phyloP scores from a whole-genome alignment of 1,140 invertebrate genomes.

The Chrysomallon squamiferum region DNA sequence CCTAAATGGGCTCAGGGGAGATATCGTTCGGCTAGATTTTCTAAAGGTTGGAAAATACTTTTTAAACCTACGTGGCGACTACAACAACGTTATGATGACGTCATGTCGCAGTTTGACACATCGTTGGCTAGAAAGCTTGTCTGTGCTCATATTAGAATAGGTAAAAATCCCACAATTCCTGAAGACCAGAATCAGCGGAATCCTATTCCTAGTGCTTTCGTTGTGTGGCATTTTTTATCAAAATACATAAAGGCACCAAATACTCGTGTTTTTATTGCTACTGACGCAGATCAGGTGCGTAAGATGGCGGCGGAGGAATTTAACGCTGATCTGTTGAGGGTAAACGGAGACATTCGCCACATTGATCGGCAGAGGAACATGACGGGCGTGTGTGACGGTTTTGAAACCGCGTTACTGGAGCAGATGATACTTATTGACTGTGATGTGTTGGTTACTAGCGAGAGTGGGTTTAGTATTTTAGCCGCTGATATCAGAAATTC shows the following conservation, averaged over 20 bases:
- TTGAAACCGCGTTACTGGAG: conserved; percentile 27
- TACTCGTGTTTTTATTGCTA: conserved; percentile 27
- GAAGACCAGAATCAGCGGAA: conserved; percentile 7
- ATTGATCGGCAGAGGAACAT: conserved; percentile 19
- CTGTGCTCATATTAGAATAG: conserved; percentile 35
- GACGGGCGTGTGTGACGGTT: conserved; percentile 16
- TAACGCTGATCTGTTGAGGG: conserved; percentile 6
- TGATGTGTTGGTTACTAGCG: conserved; percentile 27
- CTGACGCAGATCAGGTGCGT: conserved; percentile 21
- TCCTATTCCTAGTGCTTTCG: conserved; percentile 2
- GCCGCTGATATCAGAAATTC: conserved; percentile 4
- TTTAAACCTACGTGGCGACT: conserved; percentile 3
- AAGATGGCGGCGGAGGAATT: conserved; percentile 12
- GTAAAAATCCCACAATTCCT: conserved; percentile 28
- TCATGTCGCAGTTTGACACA: background rate
- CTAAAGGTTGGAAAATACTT: background rate
- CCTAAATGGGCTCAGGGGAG: background rate
- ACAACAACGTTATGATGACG: background rate
- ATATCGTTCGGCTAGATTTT: background rate
- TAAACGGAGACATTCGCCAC: conserved; percentile 23
- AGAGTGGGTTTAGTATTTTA: conserved; percentile 23
- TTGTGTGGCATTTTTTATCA: conserved; percentile 22
- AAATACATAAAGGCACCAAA: conserved; percentile 4
- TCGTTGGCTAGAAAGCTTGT: conserved; percentile 5
- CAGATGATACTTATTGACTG: conserved; percentile 28